A percentile compares a stretch with the other conserved stretches of the same genome.
These are phyloP conservation scores for Corythornis leucogaster DNA, from an alignment of 2,797 vertebrate species.

Conservation along the genomic window DNA sequence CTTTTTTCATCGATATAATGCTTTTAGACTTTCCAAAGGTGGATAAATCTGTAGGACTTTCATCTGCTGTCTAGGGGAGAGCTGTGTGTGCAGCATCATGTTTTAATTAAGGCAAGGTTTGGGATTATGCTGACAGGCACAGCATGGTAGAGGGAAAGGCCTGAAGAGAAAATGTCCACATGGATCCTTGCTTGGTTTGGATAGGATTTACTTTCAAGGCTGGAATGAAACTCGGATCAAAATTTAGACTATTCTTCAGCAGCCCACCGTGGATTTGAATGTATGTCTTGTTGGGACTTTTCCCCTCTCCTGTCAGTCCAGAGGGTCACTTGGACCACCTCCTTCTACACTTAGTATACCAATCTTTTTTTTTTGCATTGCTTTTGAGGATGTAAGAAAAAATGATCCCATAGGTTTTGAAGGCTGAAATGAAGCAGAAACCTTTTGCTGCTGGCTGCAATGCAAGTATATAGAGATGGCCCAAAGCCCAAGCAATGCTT, in stretches of 20 bases:
- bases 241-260: not conserved
- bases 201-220: not conserved
- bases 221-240: not conserved
- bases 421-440: slow-evolving; percentile 44
- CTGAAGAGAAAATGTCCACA: not conserved
- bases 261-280: not conserved
- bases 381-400: not conserved
- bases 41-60: not conserved
- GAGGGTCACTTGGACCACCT: not conserved
- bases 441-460: not conserved
- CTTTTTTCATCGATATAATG: not conserved
- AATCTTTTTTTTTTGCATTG: not conserved
- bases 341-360: not conserved
- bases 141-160: not conserved
- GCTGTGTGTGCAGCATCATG: not conserved
- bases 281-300: not conserved
- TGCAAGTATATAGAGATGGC: not conserved
- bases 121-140: not conserved
- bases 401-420: not conserved
- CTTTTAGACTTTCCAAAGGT: not conserved
- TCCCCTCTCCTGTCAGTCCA: not conserved
- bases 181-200: not conserved
- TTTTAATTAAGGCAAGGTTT: not conserved
- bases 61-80: not conserved
- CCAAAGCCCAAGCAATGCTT: not conserved